Percentiles rank a stretch among this genome's conserved stretches.
These are phyloP conservation scores for Mermis nigrescens DNA, from an alignment of 2,888 invertebrate genomes.

Conservation along the genomic window DNA sequence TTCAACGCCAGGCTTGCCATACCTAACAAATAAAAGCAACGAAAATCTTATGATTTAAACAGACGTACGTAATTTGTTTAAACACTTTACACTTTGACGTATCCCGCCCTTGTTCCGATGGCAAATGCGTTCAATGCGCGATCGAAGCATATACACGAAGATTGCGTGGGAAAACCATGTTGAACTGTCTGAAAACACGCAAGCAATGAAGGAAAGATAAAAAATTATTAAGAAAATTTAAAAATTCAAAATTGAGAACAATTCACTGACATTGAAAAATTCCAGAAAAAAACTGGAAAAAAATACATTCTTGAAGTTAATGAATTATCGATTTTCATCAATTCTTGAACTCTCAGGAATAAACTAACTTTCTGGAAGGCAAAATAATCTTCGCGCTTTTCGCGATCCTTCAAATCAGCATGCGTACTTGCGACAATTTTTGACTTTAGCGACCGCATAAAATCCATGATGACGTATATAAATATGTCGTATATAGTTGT, in stretches of 20 bases:
- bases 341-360: not conserved
- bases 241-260: too few species aligned
- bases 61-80: slow-evolving; percentile 18
- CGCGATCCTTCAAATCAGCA: not conserved
- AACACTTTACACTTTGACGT: slow-evolving; percentile 54
- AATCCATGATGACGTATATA: not conserved
- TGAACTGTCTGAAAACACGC: slow-evolving; percentile 57
- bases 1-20: not conserved
- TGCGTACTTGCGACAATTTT: not conserved
- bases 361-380: not conserved
- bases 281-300: not conserved
- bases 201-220: slow-evolving; percentile 2
- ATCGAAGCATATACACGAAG: slow-evolving; percentile 81
- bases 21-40: not conserved
- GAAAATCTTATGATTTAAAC: not conserved
- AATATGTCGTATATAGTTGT: too few species aligned
- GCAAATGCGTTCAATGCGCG: slow-evolving; percentile 65
- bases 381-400: slow-evolving; percentile 2
- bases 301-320: too few species aligned
- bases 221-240: too few species aligned
- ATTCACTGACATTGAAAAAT: not conserved
- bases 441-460: not conserved
- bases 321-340: too few species aligned
- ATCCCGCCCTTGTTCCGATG: slow-evolving; percentile 78
- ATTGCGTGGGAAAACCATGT: slow-evolving; percentile 92